Evolutionary conservation across 2,888 invertebrate species (phyloP), one percentile per base, ranked within the genome.

Genomic region (Ferrisia virgata): DNA sequence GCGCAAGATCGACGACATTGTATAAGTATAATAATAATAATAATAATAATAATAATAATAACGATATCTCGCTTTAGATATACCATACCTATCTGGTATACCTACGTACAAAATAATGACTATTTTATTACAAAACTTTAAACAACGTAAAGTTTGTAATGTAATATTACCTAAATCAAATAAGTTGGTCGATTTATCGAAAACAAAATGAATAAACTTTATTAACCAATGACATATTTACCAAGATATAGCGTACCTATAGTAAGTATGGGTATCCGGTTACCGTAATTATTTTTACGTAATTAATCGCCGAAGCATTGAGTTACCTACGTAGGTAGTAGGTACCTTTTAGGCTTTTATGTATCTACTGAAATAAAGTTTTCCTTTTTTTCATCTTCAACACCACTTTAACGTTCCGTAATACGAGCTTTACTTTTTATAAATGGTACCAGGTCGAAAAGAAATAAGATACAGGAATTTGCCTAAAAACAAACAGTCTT

Each of bases 271-370:
- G 1, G 72, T 72, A 33, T 72, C 72, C 72, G 33, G 36, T 72
- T 72, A 33, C 72, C 72, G 72, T 72, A 72, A 72, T 72, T 72
- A 72, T 72, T 72, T 36, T 33, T n/a, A 18, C 72, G 72, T 72
- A 72, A 72, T 72, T 72, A 72, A 33, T 33, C 33, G 72, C 28
- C 72, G 28, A 9, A 15, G 72, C 72, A 33, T 72, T 72, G 33
- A 33, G 33, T 72, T 72, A 72, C 72, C 47, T 47, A 43, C 15
- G n/a, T n/a, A n/a, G n/a, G n/a, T n/a, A n/a, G n/a, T n/a, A n/a
- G n/a, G n/a, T n/a, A n/a, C n/a, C n/a, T n/a, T n/a, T n/a, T n/a
- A n/a, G n/a, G n/a, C 69, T 64, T 64, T 64, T 64, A 72, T 33
- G 72, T 72, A 72, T n/a, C 72, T 33, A 72, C 31, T 33, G 13